These are phyloP conservation scores for Protaetia brevitarsis DNA, from an alignment of 1,140 invertebrate species.

Conservation along the genomic window DNA sequence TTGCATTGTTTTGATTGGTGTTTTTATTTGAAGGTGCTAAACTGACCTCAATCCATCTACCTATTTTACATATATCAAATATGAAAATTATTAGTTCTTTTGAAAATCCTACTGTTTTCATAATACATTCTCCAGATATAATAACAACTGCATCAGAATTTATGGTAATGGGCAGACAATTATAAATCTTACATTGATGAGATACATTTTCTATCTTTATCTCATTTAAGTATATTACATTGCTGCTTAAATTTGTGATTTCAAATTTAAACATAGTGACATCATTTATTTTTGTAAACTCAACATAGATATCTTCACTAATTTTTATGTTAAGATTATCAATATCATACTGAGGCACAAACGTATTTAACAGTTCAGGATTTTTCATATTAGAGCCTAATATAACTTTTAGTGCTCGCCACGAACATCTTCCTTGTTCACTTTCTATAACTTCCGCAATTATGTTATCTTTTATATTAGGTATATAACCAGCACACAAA, in stretches of 20 bases:
- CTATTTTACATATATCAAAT: neutral
- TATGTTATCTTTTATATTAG: slow-evolving; percentile 56
- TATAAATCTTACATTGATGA: slow-evolving; percentile 42
- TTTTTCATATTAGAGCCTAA: slow-evolving; percentile 33
- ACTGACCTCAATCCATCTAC: neutral
- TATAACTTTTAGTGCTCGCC: slow-evolving; percentile 59
- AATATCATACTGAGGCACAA: slow-evolving; percentile 19
- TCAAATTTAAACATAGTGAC: slow-evolving; percentile 42
- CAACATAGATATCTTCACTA: slow-evolving; percentile 44
- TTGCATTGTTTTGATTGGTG: neutral
- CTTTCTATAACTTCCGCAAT: slow-evolving; percentile 65
- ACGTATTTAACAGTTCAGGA: neutral
- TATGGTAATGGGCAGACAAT: neutral
- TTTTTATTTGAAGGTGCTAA: neutral
- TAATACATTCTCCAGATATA: slow-evolving; percentile 51
- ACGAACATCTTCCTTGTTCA: slow-evolving; percentile 57
- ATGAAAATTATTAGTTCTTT: slow-evolving; percentile 52
- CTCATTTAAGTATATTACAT: slow-evolving; percentile 33
- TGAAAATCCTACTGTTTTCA: slow-evolving; percentile 56
- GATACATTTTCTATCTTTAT: slow-evolving; percentile 26
- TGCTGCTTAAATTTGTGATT: slow-evolving; percentile 33
- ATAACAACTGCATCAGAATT: slow-evolving; percentile 33
- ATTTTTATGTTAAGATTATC: slow-evolving; percentile 47
- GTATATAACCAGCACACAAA: slow-evolving; percentile 54
- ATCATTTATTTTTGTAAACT: slow-evolving; percentile 46